Evolutionary conservation across 2,888 invertebrate genomes (phyloP).

Genomic region (Helleia helle): DNA sequence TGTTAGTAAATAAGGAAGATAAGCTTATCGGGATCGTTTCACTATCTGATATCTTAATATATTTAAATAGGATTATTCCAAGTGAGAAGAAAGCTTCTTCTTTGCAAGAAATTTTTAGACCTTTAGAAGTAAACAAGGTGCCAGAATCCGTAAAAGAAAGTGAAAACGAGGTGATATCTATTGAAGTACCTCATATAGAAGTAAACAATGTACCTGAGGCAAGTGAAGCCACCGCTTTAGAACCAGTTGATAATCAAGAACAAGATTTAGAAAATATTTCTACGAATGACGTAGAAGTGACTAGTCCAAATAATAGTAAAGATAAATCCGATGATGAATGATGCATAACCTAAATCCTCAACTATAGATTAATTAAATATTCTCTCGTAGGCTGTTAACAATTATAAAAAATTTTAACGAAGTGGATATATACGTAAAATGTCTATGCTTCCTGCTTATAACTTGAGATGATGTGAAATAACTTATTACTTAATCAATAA

Average conservation of each 20-base stretch:
- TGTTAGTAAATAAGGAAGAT: slow-evolving; percentile 66
- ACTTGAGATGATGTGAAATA: slow-evolving; percentile 49
- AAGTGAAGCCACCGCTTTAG: slow-evolving; percentile 27
- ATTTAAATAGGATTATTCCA: slow-evolving; percentile 68
- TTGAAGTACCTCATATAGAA: slow-evolving; percentile 51
- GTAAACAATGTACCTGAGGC: slow-evolving; percentile 38
- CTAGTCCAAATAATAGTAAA: slow-evolving; percentile 27
- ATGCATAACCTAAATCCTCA: slow-evolving; percentile 21
- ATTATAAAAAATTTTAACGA: slow-evolving; percentile 49
- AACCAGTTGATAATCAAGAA: slow-evolving; percentile 22
- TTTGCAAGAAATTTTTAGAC: slow-evolving; percentile 64
- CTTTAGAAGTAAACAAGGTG: slow-evolving; percentile 62
- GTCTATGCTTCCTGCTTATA: slow-evolving; percentile 53
- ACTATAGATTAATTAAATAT: slow-evolving; percentile 12
- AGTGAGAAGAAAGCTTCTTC: slow-evolving; percentile 64
- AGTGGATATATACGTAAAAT: slow-evolving; percentile 54
- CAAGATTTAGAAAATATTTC: slow-evolving; percentile 19
- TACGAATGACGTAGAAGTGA: slow-evolving; percentile 28
- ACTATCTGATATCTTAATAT: slow-evolving; percentile 64
- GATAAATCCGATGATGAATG: slow-evolving; percentile 27
- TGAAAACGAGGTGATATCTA: slow-evolving; percentile 57
- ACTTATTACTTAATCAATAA: slow-evolving; percentile 46
- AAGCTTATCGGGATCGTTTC: slow-evolving; percentile 65
- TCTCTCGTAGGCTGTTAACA: slow-evolving; percentile 22
- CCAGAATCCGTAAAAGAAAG: slow-evolving; percentile 57